Evolutionary conservation across 2,113 vertebrate species (phyloP).

Genomic region (Lepisosteus oculatus): DNA sequence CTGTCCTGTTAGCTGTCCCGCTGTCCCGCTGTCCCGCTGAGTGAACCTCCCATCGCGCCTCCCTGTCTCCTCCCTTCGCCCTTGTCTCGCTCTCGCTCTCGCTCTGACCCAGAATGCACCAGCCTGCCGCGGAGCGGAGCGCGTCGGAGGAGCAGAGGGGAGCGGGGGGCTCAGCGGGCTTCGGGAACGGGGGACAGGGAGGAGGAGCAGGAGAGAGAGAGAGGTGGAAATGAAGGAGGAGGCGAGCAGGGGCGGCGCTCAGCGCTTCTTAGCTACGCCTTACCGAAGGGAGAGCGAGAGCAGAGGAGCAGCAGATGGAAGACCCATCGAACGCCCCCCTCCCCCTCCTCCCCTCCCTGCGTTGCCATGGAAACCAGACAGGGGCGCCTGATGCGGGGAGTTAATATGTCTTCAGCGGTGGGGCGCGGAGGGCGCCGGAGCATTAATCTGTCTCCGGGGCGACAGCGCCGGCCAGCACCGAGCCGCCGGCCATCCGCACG

Average conservation of each 20-base stretch:
- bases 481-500: conserved; percentile 36
- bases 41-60: conserved; percentile 21
- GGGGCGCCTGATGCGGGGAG: conserved; percentile 71
- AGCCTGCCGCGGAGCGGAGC: too few species aligned
- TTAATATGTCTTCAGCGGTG: conserved; percentile 76
- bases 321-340: conserved; percentile 23
- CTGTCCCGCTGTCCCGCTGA: too few species aligned
- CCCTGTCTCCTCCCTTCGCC: neutral
- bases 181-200: neutral
- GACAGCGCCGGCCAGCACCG: conserved; percentile 71
- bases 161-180: too few species aligned
- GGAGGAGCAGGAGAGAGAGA: conserved; percentile 17
- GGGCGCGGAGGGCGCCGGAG: conserved; percentile 72
- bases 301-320: neutral
- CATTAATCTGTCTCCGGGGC: conserved; percentile 70
- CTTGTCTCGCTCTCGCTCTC: conserved; percentile 39
- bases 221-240: neutral
- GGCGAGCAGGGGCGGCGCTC: neutral
- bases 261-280: neutral
- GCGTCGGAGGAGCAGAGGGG: too few species aligned
- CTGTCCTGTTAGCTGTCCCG: too few species aligned
- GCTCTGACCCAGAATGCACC: conserved; percentile 5
- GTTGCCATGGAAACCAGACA: conserved; percentile 76
- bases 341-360: conserved; percentile 39
- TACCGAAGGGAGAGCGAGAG: neutral